Percentiles rank a stretch among this genome's conserved stretches.
Evolutionary conservation across 2,888 invertebrate species (phyloP).

Genomic region (Apamea anceps): DNA sequence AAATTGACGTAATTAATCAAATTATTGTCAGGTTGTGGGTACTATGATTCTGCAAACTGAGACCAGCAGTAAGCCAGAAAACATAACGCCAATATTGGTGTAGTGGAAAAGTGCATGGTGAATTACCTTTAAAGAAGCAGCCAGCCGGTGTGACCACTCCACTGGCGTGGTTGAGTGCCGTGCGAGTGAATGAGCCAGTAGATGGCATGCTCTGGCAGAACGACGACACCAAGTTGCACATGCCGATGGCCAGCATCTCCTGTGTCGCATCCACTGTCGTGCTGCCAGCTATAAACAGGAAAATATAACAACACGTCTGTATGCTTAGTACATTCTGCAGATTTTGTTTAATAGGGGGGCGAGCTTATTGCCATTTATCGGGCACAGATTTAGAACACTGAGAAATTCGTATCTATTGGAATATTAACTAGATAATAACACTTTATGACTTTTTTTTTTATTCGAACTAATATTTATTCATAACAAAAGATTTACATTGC

Average conservation of each 20-base stretch:
- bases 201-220: constrained; percentile 96
- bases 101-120: neutral
- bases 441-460: too few relatives aligned
- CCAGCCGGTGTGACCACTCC: constrained; percentile 96
- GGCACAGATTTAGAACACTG: neutral
- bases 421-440: neutral
- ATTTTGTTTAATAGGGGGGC: neutral
- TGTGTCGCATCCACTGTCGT: constrained; percentile 95
- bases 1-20: neutral
- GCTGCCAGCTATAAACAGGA: constrained; percentile 91
- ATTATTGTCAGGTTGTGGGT: neutral
- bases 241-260: constrained; percentile 96
- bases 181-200: constrained; percentile 96
- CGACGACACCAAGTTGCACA: constrained; percentile 94
- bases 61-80: neutral
- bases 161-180: constrained; percentile 97
- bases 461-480: too few relatives aligned
- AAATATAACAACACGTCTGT: neutral
- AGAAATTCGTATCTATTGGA: neutral
- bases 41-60: neutral
- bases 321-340: neutral
- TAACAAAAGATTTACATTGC: too few relatives aligned
- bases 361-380: neutral
- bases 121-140: constrained; percentile 93
- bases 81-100: neutral